Base-by-base conservation (phyloP, 2,113 vertebrate genomes). In the Thamnaconus septentrionalis region DNA sequence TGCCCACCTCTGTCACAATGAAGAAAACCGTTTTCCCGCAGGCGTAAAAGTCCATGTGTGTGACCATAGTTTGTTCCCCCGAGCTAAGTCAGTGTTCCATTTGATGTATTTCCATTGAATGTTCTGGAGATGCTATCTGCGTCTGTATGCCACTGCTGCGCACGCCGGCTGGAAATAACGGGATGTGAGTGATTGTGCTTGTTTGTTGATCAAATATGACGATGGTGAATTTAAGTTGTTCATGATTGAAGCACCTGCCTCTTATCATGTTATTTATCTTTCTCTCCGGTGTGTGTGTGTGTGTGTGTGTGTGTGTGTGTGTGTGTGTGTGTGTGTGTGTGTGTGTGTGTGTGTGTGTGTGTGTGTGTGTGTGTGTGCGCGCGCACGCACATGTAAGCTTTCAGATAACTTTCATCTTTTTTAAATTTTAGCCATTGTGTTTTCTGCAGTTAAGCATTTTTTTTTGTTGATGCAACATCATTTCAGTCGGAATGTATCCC, bases 261-360 rank as follows among this genome's bases (percentile, higher is more conserved):
- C 50, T 66, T 55, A 65, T 84, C 66, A 76, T 66, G 6, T 9
- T 49, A 44, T 84, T 58, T 62, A 71, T 75, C 72, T 76, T 75
- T 57, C 3, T 39, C 4, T 62, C n/a, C 5, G 41, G n/a, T 61
- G 49, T 69, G 10, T 53, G 45, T 43, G 6, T 41, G 6, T 56
- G 18, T 31, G 18, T 31, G 18, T 31, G 18, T 31, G 18, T 31
- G 18, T 31, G 18, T 31, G 18, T 31, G 18, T 31, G 18, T 31
- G 18, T 31, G 18, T 31, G 18, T 31, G 18, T 31, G 18, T 31
- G 18, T 31, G 18, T 31, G 18, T 31, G 6, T 41, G 6, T 56
- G 18, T 31, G 18, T 31, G 18, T 31, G 18, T 31, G 18, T 31
- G 18, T 31, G 18, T 31, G 18, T 31, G 18, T 31, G 18, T 31